Percentiles rank a stretch among this genome's conserved stretches.
phyloP scores from a whole-genome alignment of 2,113 vertebrate species.

The Synchiropus splendidus region DNA sequence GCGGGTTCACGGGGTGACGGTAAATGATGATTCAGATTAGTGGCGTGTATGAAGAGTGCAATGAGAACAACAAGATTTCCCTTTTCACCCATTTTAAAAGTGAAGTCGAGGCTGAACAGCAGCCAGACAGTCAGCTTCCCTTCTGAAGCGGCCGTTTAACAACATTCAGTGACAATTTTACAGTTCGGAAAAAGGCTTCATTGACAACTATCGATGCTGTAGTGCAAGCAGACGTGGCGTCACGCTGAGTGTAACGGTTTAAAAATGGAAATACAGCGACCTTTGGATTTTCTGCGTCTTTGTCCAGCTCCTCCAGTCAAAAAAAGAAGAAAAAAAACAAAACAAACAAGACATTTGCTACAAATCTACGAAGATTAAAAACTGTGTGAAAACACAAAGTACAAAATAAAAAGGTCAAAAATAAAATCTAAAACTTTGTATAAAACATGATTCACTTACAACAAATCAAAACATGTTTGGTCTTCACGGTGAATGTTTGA shows the following conservation, averaged over 20 bases:
- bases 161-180: constrained; percentile 29
- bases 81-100: constrained; percentile 16
- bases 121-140: constrained; percentile 8
- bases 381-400: constrained; percentile 8
- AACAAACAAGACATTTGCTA: not conserved
- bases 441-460: constrained; percentile 29
- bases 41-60: constrained; percentile 33
- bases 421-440: constrained; percentile 23
- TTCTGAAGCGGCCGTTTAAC: constrained; percentile 13
- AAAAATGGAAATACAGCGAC: not conserved
- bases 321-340: not conserved
- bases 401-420: not conserved
- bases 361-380: constrained; percentile 19
- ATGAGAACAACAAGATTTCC: constrained; percentile 12
- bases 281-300: not conserved
- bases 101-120: constrained; percentile 5
- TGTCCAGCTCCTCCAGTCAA: not conserved
- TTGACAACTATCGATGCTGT: constrained; percentile 11
- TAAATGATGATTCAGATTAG: constrained; percentile 25
- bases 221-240: constrained; percentile 35
- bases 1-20: constrained; percentile 9
- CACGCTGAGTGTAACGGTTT: not conserved
- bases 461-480: constrained; percentile 37
- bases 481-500: constrained; percentile 30
- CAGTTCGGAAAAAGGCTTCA: constrained; percentile 8